phyloP scores from a whole-genome alignment of 2,888 invertebrate genomes.

The Drosophila austrosaltans region DNA sequence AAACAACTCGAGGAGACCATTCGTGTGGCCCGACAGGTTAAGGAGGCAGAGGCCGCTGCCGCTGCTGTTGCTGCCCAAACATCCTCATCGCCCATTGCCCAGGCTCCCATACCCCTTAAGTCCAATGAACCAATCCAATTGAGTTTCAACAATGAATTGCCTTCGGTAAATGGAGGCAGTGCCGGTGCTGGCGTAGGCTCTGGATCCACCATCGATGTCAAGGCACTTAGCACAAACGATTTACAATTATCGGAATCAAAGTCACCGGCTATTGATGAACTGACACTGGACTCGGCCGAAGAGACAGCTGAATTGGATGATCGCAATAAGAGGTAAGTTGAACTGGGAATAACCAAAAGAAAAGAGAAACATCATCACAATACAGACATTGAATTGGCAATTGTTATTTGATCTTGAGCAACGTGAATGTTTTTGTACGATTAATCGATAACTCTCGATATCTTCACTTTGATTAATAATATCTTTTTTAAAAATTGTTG shows the following conservation, averaged over 20 bases:
- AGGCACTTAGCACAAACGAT: conserved; percentile 71
- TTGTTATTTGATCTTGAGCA: background rate
- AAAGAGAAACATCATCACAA: background rate
- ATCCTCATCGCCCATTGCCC: conserved; percentile 54
- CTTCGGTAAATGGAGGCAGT: conserved; percentile 47
- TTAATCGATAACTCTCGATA: background rate
- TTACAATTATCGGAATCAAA: conserved; percentile 86
- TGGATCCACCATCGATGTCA: conserved; percentile 67
- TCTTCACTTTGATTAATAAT: background rate
- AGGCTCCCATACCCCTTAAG: conserved; percentile 65
- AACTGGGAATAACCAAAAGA: background rate
- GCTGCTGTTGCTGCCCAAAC: conserved; percentile 58
- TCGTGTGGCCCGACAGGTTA: conserved; percentile 83
- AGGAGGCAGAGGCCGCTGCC: conserved; percentile 81
- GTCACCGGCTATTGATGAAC: conserved; percentile 87
- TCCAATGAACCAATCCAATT: conserved; percentile 77
- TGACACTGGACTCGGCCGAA: conserved; percentile 88
- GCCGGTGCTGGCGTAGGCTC: conserved; percentile 41
- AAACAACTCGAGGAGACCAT: conserved; percentile 83
- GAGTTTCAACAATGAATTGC: conserved; percentile 80
- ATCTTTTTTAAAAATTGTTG: conserved; percentile 1
- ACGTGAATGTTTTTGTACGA: background rate
- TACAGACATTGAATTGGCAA: background rate
- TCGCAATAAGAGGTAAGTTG: conserved; percentile 88
- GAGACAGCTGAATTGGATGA: conserved; percentile 90